Conservation (phyloP, 2,113 vertebrate species). For the Limanda limanda region DNA sequence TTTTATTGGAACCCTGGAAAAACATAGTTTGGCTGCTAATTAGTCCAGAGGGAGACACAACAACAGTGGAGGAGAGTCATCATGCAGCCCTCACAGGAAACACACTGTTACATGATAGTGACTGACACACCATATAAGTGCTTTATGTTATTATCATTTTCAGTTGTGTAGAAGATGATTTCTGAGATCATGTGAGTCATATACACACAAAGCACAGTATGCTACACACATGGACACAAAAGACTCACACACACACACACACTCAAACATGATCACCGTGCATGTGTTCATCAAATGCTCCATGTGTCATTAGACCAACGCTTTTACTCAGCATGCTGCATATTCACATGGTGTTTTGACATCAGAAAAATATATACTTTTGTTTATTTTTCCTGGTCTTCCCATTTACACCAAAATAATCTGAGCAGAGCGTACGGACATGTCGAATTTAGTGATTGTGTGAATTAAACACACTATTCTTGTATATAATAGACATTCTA, state of each 20-base stretch:
- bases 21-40: neutral
- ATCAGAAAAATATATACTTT: neutral
- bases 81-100: neutral
- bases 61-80: neutral
- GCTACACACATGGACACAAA: too few relatives aligned
- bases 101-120: neutral
- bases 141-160: neutral
- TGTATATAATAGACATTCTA: too few relatives aligned
- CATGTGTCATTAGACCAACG: neutral
- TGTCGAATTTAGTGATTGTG: too few relatives aligned
- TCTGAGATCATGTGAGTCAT: neutral
- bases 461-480: too few relatives aligned
- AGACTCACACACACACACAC: too few relatives aligned
- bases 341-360: slow-evolving; percentile 10
- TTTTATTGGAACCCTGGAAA: neutral
- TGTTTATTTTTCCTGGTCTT: too few relatives aligned
- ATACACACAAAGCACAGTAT: neutral
- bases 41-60: neutral
- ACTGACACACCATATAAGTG: neutral
- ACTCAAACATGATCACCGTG: neutral
- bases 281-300: neutral
- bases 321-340: neutral
- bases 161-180: neutral
- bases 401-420: too few relatives aligned
- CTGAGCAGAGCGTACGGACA: too few relatives aligned